Conservation (phyloP, 2,113 vertebrate genomes). For the Ictalurus furcatus region DNA sequence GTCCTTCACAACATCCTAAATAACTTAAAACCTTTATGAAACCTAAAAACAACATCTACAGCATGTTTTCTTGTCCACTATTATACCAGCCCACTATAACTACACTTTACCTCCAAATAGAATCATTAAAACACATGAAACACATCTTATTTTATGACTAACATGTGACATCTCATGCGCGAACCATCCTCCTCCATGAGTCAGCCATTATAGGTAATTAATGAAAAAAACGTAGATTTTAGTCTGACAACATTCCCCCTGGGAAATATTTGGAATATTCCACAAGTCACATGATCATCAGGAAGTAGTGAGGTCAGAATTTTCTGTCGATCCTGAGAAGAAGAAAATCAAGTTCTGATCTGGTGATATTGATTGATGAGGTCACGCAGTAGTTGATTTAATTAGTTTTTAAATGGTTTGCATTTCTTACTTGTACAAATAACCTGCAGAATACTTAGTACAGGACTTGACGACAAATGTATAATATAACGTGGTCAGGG, state of each 20-base stretch:
- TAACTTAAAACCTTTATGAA: neutral
- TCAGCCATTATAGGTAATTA: neutral
- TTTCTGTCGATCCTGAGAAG: neutral
- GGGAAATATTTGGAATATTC: neutral
- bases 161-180: neutral
- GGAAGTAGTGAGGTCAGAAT: neutral
- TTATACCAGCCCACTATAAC: no score
- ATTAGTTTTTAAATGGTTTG: no score
- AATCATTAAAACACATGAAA: neutral
- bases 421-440: no score
- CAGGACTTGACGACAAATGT: neutral
- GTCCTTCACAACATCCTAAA: neutral
- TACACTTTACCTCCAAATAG: neutral
- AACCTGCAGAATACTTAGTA: no score
- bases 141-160: neutral
- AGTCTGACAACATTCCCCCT: no score
- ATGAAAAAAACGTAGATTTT: no score
- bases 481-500: neutral
- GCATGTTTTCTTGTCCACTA: neutral
- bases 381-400: neutral
- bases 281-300: neutral
- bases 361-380: neutral
- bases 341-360: neutral
- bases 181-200: neutral
- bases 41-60: neutral